Evolutionary conservation across 2,888 invertebrate species (phyloP), one percentile per base, ranked within the genome.

Genomic region (Ecliptopera silaceata): DNA sequence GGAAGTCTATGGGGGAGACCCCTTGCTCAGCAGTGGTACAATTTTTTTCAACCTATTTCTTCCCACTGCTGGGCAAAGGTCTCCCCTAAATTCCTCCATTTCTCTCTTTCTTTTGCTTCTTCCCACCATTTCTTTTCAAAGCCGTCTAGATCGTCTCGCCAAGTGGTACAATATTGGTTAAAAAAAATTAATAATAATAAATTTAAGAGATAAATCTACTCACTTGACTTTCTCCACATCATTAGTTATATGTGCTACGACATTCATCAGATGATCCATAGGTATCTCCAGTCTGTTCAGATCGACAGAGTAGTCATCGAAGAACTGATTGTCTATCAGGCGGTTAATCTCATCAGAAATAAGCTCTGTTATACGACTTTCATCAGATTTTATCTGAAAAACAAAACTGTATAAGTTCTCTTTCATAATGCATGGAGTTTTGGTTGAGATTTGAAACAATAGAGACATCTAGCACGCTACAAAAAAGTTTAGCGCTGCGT

Each of bases 311-410:
- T 63, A 62, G 0, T 79, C 75, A 0, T 77, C 78, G 0, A 74
- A 77, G 17, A 63, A 75, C 31, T 83, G 79, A 0, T 50, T 58
- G 56, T 89, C 90, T 8, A 87, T 70, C 44, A 84, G 62, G 1
- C 75, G 68, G 60, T 83, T 85, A 13, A 89, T 84, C 74, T 89
- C 88, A 13, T 88, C 87, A 0, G 82, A 79, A 65, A 91, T 73
- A 20, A 84, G 54, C 26, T 89, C 89, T 6, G 90, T 34, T 18
- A 91, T 85, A 6, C 82, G 82, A 45, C 69, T 63, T n/a, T 90
- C 88, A 3, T 87, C 86, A 0, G 86, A 82, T 68, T 86, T 88
- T 0, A 58, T 56, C 91, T 90, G 60, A 68, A 56, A 56, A 41
- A 42, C 3, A 22, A 22, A 1, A 22, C 22, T 1, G 22, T 1